A percentile compares a stretch with the other conserved stretches of the same genome.
Conservation (phyloP, 2,797 vertebrate species). For the Gallinago nigripennis region DNA sequence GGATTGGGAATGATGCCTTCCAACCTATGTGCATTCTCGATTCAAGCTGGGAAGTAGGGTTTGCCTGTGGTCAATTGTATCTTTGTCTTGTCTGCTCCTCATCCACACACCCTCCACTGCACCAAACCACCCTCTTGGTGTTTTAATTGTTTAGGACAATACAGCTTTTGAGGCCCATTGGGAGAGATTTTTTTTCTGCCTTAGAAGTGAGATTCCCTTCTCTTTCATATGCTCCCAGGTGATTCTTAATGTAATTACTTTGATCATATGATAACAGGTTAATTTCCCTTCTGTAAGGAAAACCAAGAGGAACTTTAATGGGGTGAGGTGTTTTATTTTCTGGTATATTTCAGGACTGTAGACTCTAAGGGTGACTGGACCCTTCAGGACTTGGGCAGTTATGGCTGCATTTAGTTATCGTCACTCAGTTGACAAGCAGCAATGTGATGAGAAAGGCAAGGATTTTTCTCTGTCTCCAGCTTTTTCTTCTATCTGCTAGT, state of each 20-base stretch:
- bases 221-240: background rate
- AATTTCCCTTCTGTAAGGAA: background rate
- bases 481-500: background rate
- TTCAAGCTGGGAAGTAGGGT: background rate
- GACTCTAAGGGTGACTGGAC: background rate
- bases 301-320: background rate
- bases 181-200: background rate
- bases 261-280: background rate
- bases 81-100: background rate
- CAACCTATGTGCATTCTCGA: background rate
- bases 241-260: background rate
- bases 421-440: background rate
- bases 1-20: background rate
- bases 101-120: rapidly evolving
- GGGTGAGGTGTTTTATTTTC: background rate
- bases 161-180: background rate
- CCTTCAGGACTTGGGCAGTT: background rate
- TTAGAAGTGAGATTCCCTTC: background rate
- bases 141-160: background rate
- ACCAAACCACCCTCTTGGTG: background rate
- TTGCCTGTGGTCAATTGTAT: background rate
- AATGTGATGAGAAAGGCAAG: background rate
- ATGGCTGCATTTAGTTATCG: background rate
- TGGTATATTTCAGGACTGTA: background rate
- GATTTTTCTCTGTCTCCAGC: background rate